These are phyloP conservation scores for Myiagra hebetior DNA, from an alignment of 2,113 vertebrate species.

Conservation along the genomic window DNA sequence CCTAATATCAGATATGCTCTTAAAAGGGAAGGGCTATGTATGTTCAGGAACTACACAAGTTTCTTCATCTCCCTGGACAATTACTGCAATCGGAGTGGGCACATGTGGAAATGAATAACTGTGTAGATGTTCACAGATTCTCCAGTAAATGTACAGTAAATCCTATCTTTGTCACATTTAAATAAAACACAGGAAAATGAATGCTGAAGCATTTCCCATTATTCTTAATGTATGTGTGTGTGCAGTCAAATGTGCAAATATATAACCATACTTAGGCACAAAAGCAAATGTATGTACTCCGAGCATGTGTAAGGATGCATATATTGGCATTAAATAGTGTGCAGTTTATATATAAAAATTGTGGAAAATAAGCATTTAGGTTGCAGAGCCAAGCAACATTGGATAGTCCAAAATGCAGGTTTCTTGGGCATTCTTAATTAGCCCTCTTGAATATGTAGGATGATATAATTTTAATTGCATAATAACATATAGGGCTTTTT, in stretches of 20 bases:
- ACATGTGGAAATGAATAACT: neutral
- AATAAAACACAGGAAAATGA: neutral
- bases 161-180: neutral
- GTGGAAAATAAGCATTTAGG: neutral
- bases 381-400: neutral
- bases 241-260: neutral
- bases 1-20: neutral
- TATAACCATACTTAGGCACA: neutral
- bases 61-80: neutral
- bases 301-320: neutral
- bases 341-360: neutral
- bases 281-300: neutral
- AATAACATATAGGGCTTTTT: neutral
- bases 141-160: neutral
- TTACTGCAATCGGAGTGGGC: neutral
- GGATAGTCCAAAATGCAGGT: neutral
- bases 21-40: neutral
- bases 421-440: neutral
- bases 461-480: neutral
- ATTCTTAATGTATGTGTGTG: neutral
- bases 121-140: neutral
- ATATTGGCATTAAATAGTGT: neutral
- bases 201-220: neutral
- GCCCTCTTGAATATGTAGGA: neutral
- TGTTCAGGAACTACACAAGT: neutral